Conservation (phyloP, 2,113 vertebrate genomes). For the Lycocorax pyrrhopterus region DNA sequence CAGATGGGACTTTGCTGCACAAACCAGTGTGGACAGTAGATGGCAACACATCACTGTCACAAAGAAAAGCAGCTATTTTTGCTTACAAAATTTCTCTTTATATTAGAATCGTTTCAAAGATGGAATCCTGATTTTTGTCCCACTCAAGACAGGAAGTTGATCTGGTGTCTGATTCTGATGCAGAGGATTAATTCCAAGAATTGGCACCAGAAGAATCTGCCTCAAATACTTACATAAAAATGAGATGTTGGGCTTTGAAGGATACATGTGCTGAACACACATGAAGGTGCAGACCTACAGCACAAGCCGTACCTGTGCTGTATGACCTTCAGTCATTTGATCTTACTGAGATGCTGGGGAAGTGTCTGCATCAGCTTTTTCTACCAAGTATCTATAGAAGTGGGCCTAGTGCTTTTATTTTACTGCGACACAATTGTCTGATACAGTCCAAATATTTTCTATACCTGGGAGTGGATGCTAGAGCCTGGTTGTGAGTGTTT, state of each 20-base stretch:
- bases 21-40: not conserved
- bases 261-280: not conserved
- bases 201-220: not conserved
- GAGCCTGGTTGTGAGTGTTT: not conserved
- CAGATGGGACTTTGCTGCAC: not conserved
- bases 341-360: not conserved
- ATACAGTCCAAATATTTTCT: not conserved
- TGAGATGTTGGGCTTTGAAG: not conserved
- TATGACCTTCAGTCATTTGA: not conserved
- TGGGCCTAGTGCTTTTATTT: not conserved
- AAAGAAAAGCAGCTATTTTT: not conserved
- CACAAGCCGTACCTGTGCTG: not conserved
- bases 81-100: not conserved
- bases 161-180: not conserved
- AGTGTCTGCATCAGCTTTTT: not conserved
- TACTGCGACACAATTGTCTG: not conserved
- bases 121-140: not conserved
- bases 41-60: slow-evolving; percentile 18
- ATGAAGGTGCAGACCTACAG: not conserved
- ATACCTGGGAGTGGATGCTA: not conserved
- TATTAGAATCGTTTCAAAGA: not conserved
- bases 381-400: not conserved
- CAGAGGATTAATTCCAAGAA: not conserved
- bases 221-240: not conserved
- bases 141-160: not conserved